A percentile compares a stretch with the other conserved stretches of the same genome.
These are phyloP conservation scores for Potamarius usumacintae DNA, from an alignment of 2,113 vertebrate species.

Conservation along the genomic window DNA sequence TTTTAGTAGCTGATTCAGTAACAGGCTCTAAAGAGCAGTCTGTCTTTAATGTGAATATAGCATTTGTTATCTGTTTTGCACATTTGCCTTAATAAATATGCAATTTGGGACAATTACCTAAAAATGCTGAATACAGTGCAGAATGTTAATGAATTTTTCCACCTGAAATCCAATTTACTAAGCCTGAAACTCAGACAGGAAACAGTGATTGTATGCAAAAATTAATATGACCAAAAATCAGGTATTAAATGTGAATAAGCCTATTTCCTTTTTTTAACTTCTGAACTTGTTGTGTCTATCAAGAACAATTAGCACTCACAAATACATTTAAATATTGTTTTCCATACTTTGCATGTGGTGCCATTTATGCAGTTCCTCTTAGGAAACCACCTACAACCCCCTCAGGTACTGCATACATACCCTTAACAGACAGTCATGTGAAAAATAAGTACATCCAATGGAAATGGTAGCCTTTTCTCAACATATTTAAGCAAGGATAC, in stretches of 20 bases:
- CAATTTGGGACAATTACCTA: neutral
- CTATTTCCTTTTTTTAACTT: neutral
- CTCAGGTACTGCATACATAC: neutral
- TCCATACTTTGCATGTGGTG: neutral
- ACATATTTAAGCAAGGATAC: too few relatives aligned
- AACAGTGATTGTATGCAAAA: neutral
- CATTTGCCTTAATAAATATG: neutral
- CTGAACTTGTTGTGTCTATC: neutral
- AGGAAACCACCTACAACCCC: neutral
- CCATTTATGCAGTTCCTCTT: neutral
- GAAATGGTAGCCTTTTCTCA: too few relatives aligned
- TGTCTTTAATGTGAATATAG: neutral
- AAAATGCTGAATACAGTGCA: neutral
- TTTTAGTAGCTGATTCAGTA: neutral
- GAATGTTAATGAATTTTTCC: neutral
- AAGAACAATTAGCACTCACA: neutral
- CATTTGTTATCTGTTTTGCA: neutral
- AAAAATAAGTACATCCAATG: too few relatives aligned
- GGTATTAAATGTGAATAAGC: neutral
- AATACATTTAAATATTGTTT: neutral
- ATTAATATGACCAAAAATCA: neutral
- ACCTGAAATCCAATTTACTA: neutral
- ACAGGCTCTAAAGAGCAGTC: neutral
- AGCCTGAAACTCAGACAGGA: neutral
- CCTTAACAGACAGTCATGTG: too few relatives aligned